These are phyloP conservation scores for Uria aalge DNA, from an alignment of 2,113 vertebrate genomes.

Conservation along the genomic window DNA sequence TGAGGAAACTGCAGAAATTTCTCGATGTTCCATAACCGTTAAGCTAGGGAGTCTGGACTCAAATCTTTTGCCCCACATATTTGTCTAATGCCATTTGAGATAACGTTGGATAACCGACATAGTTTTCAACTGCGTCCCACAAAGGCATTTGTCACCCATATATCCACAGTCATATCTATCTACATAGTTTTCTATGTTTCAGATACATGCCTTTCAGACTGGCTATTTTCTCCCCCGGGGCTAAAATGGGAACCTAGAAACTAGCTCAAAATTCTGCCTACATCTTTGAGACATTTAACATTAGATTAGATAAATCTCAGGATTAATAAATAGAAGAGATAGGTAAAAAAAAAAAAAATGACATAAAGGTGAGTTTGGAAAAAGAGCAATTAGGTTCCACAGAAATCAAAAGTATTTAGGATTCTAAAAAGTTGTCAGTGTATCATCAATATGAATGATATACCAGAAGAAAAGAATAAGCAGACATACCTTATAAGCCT, in stretches of 20 bases:
- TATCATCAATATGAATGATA: not conserved
- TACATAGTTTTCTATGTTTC: not conserved
- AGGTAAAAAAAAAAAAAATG: not conserved
- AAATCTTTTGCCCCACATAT: not conserved
- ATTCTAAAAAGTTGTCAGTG: not conserved
- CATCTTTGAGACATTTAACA: not conserved
- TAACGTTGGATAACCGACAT: not conserved
- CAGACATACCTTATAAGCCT: not conserved
- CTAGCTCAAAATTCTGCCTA: not conserved
- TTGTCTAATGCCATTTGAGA: not conserved
- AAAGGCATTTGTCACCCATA: not conserved
- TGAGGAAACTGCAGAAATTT: not conserved
- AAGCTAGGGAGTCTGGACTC: not conserved
- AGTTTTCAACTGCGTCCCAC: not conserved
- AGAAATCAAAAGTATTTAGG: not conserved
- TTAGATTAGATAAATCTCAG: not conserved
- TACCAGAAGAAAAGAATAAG: not conserved
- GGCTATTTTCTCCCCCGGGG: not conserved
- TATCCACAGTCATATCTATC: not conserved
- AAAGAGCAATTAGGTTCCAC: not conserved
- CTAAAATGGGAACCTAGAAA: not conserved
- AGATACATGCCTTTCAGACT: not conserved
- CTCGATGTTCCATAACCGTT: not conserved
- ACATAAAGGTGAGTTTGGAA: accelerated
- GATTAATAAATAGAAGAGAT: not conserved